Conservation (phyloP, 2,888 invertebrate genomes). For the Lissonota sp. region DNA sequence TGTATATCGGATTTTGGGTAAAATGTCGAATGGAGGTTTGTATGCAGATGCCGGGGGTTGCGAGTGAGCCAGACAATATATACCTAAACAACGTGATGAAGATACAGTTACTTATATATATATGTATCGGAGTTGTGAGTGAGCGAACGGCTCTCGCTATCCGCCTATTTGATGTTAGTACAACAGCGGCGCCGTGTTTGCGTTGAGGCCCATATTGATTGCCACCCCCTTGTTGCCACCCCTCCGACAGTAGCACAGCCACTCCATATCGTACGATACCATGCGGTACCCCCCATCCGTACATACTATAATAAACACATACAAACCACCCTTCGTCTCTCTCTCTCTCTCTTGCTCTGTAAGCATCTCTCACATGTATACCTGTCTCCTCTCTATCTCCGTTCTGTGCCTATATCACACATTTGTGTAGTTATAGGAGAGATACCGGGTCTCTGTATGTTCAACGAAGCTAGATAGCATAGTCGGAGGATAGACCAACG, state of each 20-base stretch:
- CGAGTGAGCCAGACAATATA: slow-evolving; percentile 55
- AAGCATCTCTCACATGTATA: slow-evolving; percentile 36
- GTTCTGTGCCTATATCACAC: slow-evolving; percentile 28
- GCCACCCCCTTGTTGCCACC: slow-evolving; percentile 82
- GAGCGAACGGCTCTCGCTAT: slow-evolving; percentile 80
- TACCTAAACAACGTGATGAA: slow-evolving; percentile 52
- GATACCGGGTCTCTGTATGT: slow-evolving; percentile 63
- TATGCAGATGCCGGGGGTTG: slow-evolving; percentile 51
- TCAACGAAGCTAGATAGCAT: slow-evolving; percentile 69
- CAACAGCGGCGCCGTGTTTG: slow-evolving; percentile 83
- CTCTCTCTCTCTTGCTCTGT: slow-evolving; percentile 58
- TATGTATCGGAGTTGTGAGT: slow-evolving; percentile 45
- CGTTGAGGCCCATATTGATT: slow-evolving; percentile 84
- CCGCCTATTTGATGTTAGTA: slow-evolving; percentile 84
- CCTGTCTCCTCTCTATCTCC: slow-evolving; percentile 39
- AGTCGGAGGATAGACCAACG: slow-evolving; percentile 53
- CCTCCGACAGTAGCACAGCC: slow-evolving; percentile 72
- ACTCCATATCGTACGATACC: slow-evolving; percentile 78
- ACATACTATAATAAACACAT: slow-evolving; percentile 67
- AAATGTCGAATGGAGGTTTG: slow-evolving; percentile 68
- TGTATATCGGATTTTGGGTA: slow-evolving; percentile 64
- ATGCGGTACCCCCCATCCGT: slow-evolving; percentile 60
- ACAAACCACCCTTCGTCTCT: slow-evolving; percentile 43
- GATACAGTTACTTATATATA: slow-evolving; percentile 33
- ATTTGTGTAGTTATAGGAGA: slow-evolving; percentile 47